Evolutionary conservation across 2,797 vertebrate genomes (phyloP), one percentile per base, ranked within the genome.

Genomic region (Danio kyathit): DNA sequence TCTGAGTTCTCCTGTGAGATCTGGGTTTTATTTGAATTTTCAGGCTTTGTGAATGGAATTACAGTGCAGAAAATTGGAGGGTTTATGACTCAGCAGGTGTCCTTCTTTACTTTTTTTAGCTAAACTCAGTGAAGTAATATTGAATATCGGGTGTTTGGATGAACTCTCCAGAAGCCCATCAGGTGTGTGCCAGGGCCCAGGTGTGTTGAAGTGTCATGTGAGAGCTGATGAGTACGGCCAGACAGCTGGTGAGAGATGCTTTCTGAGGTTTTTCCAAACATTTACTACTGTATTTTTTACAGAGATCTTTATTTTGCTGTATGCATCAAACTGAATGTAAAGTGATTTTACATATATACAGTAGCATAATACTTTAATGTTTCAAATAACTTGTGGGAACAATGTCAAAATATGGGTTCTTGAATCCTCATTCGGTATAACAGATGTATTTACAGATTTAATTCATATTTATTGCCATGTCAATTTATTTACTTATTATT

Each of bases 41-140:
- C 21, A 40, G 59, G 51, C 70, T 63, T 73, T 65, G 65, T 74
- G 60, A 74, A 74, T 57, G 70, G 38, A 73, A 73, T 66, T 80
- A 73, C 70, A 57, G 41, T 48, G 79, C 79, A 66, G 51, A 80
- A 80, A 80, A 65, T 73, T 80, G 49, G 67, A 44, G 13, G 16
- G 46, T 71, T 63, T 79, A 79, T 79, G 51, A 66, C 60, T 80
- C 49, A 46, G 19, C 70, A 65, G 70, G 74, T 80, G 60, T 48
- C 41, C 7, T 74, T 57, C 11, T 52, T 13, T 43, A 57, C 16
- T 57, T 74, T 29, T 29, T 51, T 74, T 29, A 3, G 21, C 19
- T 40, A 57, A 48, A 74, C 51, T 74, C 16, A 7, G 40, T 65
- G 69, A 65, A 51, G 54, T 63, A 13, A 54, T 52, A 63, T 14